A percentile compares a stretch with the other conserved stretches of the same genome.
These are phyloP conservation scores for Apodemus speciosus DNA, from an alignment of 2,113 vertebrate species.

Conservation along the genomic window DNA sequence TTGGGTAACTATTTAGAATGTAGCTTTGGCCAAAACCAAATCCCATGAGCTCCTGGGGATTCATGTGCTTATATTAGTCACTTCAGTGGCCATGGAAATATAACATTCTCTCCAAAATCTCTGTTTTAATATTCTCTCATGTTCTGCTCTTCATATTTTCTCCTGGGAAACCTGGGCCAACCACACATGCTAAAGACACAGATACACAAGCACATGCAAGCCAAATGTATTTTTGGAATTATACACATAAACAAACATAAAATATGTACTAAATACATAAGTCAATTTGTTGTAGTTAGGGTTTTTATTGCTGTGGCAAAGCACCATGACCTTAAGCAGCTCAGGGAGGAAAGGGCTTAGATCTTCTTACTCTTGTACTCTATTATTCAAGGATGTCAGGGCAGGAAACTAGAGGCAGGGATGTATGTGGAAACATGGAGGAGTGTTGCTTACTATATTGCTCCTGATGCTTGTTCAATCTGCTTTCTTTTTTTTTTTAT, in stretches of 20 bases:
- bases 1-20: constrained; percentile 8
- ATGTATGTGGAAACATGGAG: background rate
- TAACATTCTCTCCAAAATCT: background rate
- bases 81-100: background rate
- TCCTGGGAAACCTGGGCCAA: constrained; percentile 49
- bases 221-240: constrained; percentile 10
- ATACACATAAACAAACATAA: background rate
- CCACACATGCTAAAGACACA: background rate
- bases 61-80: constrained; percentile 18
- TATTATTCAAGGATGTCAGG: background rate
- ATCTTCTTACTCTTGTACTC: background rate
- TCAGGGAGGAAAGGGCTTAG: background rate
- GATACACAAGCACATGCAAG: background rate
- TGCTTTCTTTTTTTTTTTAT: background rate
- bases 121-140: constrained; percentile 37
- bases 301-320: background rate
- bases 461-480: background rate
- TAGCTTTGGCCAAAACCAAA: constrained; percentile 52
- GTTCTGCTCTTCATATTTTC: constrained; percentile 36
- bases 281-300: background rate
- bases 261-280: background rate
- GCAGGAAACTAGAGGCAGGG: background rate
- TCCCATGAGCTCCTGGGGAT: constrained; percentile 27
- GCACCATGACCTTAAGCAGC: background rate
- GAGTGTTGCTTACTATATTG: background rate